These are phyloP conservation scores for Paramormyrops hopkinsi DNA, from an alignment of 2,797 vertebrate species.

Conservation along the genomic window DNA sequence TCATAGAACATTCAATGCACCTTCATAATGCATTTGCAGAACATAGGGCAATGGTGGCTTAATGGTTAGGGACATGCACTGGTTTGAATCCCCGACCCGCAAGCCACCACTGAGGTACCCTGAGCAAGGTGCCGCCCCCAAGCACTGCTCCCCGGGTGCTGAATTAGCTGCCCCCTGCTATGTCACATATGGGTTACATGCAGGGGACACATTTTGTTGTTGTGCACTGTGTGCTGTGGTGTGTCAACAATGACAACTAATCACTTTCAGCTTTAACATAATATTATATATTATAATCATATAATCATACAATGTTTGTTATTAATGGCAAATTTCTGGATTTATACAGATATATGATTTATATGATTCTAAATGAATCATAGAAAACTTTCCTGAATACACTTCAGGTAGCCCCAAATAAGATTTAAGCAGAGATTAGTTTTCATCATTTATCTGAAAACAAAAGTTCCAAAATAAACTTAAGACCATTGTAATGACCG, in stretches of 20 bases:
- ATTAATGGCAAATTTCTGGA: neutral
- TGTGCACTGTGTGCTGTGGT: neutral
- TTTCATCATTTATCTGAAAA: neutral
- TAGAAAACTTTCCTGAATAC: neutral
- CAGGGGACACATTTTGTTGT: too few species aligned
- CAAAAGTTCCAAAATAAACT: neutral
- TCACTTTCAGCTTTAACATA: neutral
- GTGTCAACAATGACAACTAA: neutral
- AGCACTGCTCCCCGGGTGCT: neutral
- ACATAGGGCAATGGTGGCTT: neutral
- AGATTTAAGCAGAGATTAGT: neutral
- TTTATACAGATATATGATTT: neutral
- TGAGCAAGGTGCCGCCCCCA: neutral
- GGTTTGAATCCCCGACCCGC: neutral
- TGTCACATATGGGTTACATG: neutral
- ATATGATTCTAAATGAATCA: neutral
- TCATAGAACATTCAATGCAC: too few species aligned
- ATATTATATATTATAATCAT: neutral
- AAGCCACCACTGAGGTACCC: neutral
- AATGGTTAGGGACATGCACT: neutral
- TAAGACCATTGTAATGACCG: neutral
- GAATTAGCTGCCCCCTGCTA: neutral
- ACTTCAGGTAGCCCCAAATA: neutral
- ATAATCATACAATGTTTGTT: neutral
- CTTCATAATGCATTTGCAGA: neutral